Conservation (phyloP, 2,113 vertebrate species). For the Nanger granti region DNA sequence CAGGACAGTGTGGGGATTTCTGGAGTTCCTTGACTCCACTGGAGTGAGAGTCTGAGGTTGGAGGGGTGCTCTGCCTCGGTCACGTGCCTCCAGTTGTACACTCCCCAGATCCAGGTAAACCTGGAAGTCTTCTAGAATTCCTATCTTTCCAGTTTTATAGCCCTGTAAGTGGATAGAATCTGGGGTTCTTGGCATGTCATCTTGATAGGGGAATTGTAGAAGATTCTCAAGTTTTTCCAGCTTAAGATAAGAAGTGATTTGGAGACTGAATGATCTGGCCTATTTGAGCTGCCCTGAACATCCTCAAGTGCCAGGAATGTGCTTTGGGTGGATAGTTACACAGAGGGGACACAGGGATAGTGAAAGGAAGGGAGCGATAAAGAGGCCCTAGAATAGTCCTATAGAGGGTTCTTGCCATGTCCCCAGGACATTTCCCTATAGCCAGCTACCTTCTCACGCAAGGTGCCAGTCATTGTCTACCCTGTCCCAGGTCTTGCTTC, state of each 20-base stretch:
- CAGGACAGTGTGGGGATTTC: background rate
- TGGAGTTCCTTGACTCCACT: background rate
- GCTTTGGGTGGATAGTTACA: background rate
- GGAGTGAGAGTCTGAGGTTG: background rate
- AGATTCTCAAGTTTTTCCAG: background rate
- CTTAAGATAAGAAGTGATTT: background rate
- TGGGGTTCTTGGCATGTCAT: background rate
- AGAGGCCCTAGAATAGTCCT: too few species aligned
- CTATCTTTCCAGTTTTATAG: background rate
- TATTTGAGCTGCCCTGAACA: background rate
- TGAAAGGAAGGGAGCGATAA: background rate
- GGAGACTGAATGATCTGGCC: background rate
- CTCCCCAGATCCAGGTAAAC: background rate
- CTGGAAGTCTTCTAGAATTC: background rate
- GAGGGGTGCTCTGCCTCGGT: background rate
- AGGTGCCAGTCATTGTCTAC: background rate
- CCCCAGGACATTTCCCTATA: background rate
- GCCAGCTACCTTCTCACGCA: background rate
- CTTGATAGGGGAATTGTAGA: background rate
- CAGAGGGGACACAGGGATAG: background rate
- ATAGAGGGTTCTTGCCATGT: background rate
- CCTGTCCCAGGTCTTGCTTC: constrained; percentile 37
- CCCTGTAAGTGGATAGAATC: background rate
- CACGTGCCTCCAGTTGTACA: rapidly evolving
- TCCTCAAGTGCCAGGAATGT: background rate